Evolutionary conservation across 2,797 vertebrate genomes (phyloP).

Genomic region (Sylvia borin): DNA sequence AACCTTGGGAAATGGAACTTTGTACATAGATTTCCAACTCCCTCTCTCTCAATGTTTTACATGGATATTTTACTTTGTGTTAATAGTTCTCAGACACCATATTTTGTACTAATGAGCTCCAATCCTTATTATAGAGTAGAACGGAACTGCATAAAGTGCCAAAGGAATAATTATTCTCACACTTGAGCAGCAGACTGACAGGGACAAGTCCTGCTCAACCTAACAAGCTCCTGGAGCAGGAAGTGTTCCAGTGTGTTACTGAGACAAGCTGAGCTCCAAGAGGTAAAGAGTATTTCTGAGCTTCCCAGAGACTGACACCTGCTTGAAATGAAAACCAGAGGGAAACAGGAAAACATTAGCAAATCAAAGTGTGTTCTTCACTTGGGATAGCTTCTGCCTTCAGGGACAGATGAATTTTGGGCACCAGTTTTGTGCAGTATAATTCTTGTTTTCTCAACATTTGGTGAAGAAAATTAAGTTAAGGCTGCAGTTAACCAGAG

Average conservation of each 20-base stretch:
- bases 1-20: not conserved
- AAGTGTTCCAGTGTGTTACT: not conserved
- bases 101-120: slow-evolving; percentile 7
- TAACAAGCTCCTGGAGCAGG: not conserved
- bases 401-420: not conserved
- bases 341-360: not conserved
- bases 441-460: not conserved
- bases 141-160: not conserved
- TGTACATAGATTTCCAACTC: not conserved
- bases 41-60: not conserved
- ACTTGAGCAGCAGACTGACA: slow-evolving; percentile 10
- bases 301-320: not conserved
- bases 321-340: not conserved
- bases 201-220: not conserved
- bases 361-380: not conserved
- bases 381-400: not conserved
- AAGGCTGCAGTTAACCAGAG: not conserved
- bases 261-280: not conserved
- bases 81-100: not conserved
- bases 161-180: slow-evolving; percentile 32
- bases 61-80: not conserved
- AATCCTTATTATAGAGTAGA: not conserved
- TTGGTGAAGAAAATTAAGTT: not conserved
- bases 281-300: not conserved
- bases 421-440: not conserved